Percentiles rank a stretch among this genome's conserved stretches.
phyloP scores from a whole-genome alignment of 2,888 invertebrate species.

The Dolomedes plantarius region DNA sequence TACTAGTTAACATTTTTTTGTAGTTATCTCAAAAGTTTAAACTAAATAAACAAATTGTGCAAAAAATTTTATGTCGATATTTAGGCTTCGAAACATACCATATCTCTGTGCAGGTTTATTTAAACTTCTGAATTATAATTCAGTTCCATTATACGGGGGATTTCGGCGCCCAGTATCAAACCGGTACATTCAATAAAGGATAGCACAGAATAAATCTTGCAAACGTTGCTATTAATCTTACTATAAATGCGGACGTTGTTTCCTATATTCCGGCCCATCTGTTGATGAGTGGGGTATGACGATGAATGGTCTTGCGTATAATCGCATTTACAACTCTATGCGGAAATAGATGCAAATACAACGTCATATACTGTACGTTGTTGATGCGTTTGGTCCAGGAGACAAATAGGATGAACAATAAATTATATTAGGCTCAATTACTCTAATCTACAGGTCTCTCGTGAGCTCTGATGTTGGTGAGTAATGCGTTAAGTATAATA shows the following conservation, averaged over 20 bases:
- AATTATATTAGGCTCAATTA: background rate
- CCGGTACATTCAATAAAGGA: conserved; percentile 1
- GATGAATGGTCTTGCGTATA: background rate
- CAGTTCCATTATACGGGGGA: background rate
- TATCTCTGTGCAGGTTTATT: background rate
- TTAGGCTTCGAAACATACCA: too few relatives aligned
- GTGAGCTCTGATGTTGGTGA: background rate
- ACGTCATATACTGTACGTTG: background rate
- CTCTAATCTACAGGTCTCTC: background rate
- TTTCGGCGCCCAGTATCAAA: background rate
- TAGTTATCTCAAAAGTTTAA: too few relatives aligned
- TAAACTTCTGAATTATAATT: background rate
- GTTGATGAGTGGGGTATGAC: conserved; percentile 43
- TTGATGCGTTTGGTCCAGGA: background rate
- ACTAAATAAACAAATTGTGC: too few relatives aligned
- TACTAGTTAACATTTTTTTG: too few relatives aligned
- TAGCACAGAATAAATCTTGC: background rate
- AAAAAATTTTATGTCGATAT: too few relatives aligned
- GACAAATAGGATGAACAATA: conserved; percentile 9
- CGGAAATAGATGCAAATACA: conserved; percentile 11
- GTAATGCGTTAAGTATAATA: background rate
- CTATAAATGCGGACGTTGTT: conserved; percentile 32
- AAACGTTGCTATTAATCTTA: conserved; percentile 39
- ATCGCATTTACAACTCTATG: conserved; percentile 9
- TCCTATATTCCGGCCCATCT: conserved; percentile 65